phyloP scores from a whole-genome alignment of 2,888 invertebrate genomes.

The Tinea trinotella region DNA sequence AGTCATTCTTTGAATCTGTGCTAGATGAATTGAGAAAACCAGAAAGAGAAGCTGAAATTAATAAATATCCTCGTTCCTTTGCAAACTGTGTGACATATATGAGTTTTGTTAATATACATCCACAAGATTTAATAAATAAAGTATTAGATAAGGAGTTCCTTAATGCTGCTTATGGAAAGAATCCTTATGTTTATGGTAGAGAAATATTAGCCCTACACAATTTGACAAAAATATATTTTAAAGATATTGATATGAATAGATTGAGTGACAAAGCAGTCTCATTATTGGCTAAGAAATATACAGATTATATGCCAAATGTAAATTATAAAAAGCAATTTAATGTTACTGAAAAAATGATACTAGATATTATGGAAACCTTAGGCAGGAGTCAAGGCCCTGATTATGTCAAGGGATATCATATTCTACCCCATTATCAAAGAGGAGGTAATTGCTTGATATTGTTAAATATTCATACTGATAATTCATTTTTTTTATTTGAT shows the following conservation, averaged over 20 bases:
- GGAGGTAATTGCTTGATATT: too few relatives aligned
- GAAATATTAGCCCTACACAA: conserved; percentile 77
- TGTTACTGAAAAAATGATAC: conserved; percentile 68
- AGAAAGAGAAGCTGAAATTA: conserved; percentile 68
- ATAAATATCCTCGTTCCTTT: conserved; percentile 72
- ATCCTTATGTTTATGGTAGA: conserved; percentile 54
- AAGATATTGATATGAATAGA: conserved; percentile 69
- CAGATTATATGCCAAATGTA: conserved; percentile 71
- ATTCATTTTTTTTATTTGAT: too few relatives aligned
- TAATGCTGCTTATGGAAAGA: conserved; percentile 65
- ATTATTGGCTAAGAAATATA: conserved; percentile 71
- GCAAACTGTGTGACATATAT: conserved; percentile 75
- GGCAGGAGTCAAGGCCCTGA: conserved; percentile 62
- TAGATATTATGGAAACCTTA: conserved; percentile 69
- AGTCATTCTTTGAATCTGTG: conserved; percentile 46
- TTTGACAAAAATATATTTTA: conserved; percentile 73
- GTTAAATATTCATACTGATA: too few relatives aligned
- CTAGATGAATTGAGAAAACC: conserved; percentile 65
- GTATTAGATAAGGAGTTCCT: conserved; percentile 74
- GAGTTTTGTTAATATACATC: conserved; percentile 67
- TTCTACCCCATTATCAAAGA: conserved; percentile 78
- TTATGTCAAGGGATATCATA: conserved; percentile 65
- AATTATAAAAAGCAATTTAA: conserved; percentile 65
- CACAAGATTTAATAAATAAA: conserved; percentile 71
- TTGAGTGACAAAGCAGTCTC: conserved; percentile 58